Conservation (phyloP, 2,797 vertebrate genomes). For the Ctenosaura bakeri region DNA sequence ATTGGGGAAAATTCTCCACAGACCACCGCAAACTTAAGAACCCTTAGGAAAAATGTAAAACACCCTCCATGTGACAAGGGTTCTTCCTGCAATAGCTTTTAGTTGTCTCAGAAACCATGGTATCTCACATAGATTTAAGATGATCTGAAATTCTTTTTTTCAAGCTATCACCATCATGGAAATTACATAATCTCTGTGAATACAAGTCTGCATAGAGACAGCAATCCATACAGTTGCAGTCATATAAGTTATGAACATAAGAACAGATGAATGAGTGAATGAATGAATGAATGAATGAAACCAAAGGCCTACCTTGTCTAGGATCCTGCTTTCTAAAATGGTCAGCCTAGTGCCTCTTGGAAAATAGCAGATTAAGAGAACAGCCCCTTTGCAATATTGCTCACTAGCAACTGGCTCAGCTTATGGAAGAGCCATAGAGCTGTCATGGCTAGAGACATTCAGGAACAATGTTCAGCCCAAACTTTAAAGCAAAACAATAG, state of each 20-base stretch:
- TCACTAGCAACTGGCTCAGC: background rate
- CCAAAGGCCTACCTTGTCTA: background rate
- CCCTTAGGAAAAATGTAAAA: slow-evolving; percentile 2
- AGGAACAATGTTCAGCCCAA: background rate
- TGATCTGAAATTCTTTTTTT: background rate
- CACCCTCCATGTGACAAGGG: background rate
- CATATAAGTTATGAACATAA: background rate
- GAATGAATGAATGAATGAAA: background rate
- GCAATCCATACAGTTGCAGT: too few species aligned
- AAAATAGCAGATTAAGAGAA: background rate
- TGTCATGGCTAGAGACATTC: background rate
- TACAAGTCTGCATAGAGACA: background rate
- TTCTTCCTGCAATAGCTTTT: background rate
- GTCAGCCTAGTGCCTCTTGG: background rate
- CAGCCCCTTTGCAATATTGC: background rate
- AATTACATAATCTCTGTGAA: background rate
- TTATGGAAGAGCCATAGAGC: background rate
- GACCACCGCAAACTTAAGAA: background rate
- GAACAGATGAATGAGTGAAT: background rate
- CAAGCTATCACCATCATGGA: background rate
- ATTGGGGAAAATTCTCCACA: slow-evolving; percentile 8
- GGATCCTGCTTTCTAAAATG: background rate
- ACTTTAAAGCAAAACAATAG: background rate
- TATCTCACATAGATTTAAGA: background rate
- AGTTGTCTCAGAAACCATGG: background rate